Base-by-base conservation (phyloP, 2,797 vertebrate species). In the Tragopan temminckii region DNA sequence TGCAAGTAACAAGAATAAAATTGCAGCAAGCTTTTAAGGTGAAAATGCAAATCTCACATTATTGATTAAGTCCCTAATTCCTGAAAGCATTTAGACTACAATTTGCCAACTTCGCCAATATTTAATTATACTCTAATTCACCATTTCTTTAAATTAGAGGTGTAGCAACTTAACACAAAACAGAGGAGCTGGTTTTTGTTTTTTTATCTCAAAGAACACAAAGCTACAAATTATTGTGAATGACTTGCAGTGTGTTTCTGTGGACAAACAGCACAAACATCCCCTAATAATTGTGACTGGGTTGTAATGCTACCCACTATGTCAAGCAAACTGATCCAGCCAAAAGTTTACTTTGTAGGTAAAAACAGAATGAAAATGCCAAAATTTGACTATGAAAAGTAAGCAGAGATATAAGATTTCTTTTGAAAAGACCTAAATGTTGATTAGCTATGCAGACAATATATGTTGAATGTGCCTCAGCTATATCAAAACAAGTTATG, bases 111-210 rank as follows among this genome's bases (percentile, higher is more conserved):
- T 72, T 50, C 46, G 11, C 43, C 78, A 70, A 43, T 61, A 79
- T 19, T 84, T 58, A 62, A 58, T 36, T 23, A 62, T 0, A 4
- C 9, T 66, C 17, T 8, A 21, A 75, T 40, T 14, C 63, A 38
- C 16, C 4, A 45, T 45, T 45, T 21, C 19, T 71, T 61, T 45
- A 66, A 81, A 76, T 46, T 6, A 79, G 31, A 0, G 0, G 7
- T 50, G 17, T 25, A 66, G 55, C 13, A 80, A 85, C 4, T 14
- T 20, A 43, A 52, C 7, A 46, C 2, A 12, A 45, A 46, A 67
- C 5, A 21, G 5, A 53, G 36, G 13, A 42, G 9, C 0, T 52
- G 16, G 3, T 1, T 25, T 63, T 81, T 1, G 0, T 23, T 35
- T 43, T 43, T 43, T 68, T 33, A 17, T 25, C 80, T 72, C 11